Base-by-base conservation (phyloP, 2,797 vertebrate species). In the Spinus pinus region DNA sequence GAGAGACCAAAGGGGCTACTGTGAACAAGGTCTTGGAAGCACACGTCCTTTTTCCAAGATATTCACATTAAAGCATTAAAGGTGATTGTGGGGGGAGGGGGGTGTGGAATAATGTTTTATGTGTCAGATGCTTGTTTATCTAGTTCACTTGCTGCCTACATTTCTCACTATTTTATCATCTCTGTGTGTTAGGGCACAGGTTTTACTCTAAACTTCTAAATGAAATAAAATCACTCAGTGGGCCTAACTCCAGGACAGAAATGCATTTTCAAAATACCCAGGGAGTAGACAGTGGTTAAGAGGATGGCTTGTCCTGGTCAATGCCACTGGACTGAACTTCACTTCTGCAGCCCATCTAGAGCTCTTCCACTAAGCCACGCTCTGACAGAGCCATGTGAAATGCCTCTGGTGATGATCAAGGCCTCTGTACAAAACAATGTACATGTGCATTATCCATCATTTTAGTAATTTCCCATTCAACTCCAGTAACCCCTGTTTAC, bases 51-150 rank as follows among this genome's bases (percentile, higher is more conserved):
- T 70, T 66, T 88, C 8, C 42, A 62, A 81, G n/a, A 44, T 5
- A 7, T 44, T 78, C 0, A 1, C 21, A 72, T 79, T 50, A 70
- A 61, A 78, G 25, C 21, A 69, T 79, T 49, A 72, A 57, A 78
- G 25, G 5, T 53, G n/a, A 33, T 39, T 4, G 9, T 37, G 30
- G 23, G 24, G 19, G 12, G 3, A 3, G 4, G 10, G 3, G 6
- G 22, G 3, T 1, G 8, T 9, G 10, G 14, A 67, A 90, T n/a
- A 22, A 12, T 25, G 18, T 33, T 78, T 82, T 51, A 56, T 31
- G 39, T 58, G 35, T 35, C 24, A 87, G 12, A 4, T 14, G 2
- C 12, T 84, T 73, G 27, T 51, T 70, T 74, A 65, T 56, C 5
- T 77, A 20, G 9, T 28, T 78, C 75, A 30, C 30, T 66, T 51